These are phyloP conservation scores for Hydra vulgaris DNA, from an alignment of 30 jellyfish, hydroid and myxozoan species.

Conservation along the genomic window DNA sequence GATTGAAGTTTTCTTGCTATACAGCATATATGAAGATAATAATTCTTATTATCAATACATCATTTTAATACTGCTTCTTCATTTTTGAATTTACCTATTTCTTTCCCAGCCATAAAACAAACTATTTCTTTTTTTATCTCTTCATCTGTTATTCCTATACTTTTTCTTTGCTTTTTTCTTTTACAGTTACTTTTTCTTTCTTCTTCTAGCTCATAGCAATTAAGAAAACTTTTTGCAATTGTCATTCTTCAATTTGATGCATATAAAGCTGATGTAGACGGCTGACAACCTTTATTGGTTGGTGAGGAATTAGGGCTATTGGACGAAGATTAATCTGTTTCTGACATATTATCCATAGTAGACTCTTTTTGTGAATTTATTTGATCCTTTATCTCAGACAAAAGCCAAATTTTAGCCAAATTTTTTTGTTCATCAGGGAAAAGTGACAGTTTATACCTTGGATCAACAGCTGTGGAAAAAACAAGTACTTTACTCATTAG, in stretches of 20 bases:
- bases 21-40: neutral
- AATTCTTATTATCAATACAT: neutral
- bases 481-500: neutral
- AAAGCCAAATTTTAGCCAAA: neutral
- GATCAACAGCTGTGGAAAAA: neutral
- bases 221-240: neutral
- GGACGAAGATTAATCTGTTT: neutral
- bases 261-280: neutral
- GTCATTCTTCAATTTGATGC: neutral
- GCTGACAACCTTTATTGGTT: neutral
- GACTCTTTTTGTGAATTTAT: neutral
- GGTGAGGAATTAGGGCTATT: neutral
- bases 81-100: neutral
- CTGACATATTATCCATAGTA: neutral
- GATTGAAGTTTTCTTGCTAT: slow-evolving; percentile 1
- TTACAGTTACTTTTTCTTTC: neutral
- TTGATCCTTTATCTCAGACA: neutral
- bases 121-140: neutral
- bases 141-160: neutral
- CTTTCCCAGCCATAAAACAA: slow-evolving; percentile 17
- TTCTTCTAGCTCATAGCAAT: neutral
- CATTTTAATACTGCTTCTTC: neutral
- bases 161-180: neutral
- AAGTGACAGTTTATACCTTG: neutral
- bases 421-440: neutral